Evolutionary conservation across 92 coral and sea anemone species (phyloP).

Genomic region (Bergia sp.): DNA sequence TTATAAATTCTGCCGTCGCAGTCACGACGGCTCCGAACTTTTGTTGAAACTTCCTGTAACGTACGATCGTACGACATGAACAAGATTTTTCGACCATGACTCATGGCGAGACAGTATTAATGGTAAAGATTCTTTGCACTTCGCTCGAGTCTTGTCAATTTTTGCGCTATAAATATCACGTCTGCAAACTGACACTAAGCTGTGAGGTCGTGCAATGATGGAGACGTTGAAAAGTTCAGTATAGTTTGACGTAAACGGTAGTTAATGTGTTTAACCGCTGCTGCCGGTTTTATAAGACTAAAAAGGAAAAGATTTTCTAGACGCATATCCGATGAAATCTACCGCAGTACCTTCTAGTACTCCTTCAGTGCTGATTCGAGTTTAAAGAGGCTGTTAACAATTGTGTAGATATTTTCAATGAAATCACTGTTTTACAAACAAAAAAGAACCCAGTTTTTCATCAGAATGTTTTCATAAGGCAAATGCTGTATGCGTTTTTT

Average conservation of each 20-base stretch:
- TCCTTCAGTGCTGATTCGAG: background rate
- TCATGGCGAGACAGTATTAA: background rate
- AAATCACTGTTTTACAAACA: too few relatives aligned
- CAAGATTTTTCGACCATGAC: background rate
- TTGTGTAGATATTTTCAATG: too few relatives aligned
- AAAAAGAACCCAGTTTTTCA: too few relatives aligned
- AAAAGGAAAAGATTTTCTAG: background rate
- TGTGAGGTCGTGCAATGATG: background rate
- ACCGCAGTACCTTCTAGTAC: background rate
- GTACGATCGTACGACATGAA: background rate
- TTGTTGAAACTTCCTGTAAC: background rate
- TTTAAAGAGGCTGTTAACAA: background rate
- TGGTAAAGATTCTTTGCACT: background rate
- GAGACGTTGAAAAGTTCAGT: background rate
- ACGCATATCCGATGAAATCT: background rate
- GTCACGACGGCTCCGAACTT: background rate
- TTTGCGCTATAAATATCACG: background rate
- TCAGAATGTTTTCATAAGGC: too few relatives aligned
- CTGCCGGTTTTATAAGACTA: background rate
- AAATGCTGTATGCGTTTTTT: too few relatives aligned
- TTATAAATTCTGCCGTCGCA: background rate
- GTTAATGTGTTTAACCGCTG: background rate
- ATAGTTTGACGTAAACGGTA: background rate
- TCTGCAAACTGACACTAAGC: background rate
- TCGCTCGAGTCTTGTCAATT: background rate